A percentile compares a stretch with the other conserved stretches of the same genome.
Evolutionary conservation across 2,113 vertebrate genomes (phyloP).

Genomic region (Thermophis baileyi): DNA sequence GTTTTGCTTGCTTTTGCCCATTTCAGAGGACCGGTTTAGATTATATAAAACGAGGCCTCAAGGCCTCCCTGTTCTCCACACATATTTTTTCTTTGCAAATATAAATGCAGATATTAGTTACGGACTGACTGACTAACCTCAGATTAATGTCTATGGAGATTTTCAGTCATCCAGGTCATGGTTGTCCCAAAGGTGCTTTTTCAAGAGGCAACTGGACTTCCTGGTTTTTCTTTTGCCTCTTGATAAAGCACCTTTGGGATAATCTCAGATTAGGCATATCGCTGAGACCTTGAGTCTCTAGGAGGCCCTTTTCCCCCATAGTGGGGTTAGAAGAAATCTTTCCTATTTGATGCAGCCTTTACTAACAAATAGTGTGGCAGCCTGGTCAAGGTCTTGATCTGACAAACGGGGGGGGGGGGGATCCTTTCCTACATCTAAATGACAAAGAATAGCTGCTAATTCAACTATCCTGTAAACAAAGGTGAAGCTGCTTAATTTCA

Average conservation of each 20-base stretch:
- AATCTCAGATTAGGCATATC: not conserved
- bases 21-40: too few relatives aligned
- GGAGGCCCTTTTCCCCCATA: too few relatives aligned
- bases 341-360: not conserved
- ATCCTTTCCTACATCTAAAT: not conserved
- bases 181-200: too few relatives aligned
- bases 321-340: not conserved
- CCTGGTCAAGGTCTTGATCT: not conserved
- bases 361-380: not conserved
- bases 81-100: not conserved
- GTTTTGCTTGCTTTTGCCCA: not conserved
- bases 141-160: too few relatives aligned
- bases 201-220: too few relatives aligned
- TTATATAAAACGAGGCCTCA: not conserved
- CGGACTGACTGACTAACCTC: not conserved
- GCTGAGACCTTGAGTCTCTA: not conserved
- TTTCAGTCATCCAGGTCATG: too few relatives aligned
- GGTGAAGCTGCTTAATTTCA: not conserved
- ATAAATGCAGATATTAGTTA: not conserved
- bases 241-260: too few relatives aligned
- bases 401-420: not conserved
- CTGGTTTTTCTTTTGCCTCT: too few relatives aligned
- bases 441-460: not conserved
- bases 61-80: not conserved
- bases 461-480: not conserved